A percentile compares a stretch with the other conserved stretches of the same genome.
phyloP scores from a whole-genome alignment of 2,113 vertebrate species.

The Coturnix japonica region DNA sequence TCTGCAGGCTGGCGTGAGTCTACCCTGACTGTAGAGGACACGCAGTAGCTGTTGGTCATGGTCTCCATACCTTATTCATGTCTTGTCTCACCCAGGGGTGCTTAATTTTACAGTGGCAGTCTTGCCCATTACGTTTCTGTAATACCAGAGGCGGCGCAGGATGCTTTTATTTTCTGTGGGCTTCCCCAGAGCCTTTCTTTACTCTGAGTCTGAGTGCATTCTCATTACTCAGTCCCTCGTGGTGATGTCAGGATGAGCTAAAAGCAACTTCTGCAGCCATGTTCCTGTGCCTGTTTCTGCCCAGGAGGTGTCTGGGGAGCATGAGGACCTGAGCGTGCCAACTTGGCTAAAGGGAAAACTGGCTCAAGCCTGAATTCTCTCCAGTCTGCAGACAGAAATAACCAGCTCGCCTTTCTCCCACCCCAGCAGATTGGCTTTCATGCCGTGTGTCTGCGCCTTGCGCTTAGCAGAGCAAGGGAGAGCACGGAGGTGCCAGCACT shows the following conservation, averaged over 20 bases:
- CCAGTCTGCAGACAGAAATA: not conserved
- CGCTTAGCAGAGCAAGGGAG: not conserved
- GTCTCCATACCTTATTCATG: not conserved
- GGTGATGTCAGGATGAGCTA: not conserved
- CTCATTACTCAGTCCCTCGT: not conserved
- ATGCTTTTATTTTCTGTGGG: not conserved
- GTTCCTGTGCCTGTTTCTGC: not conserved
- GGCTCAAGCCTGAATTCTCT: not conserved
- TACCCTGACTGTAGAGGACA: not conserved
- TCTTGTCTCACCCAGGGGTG: not conserved
- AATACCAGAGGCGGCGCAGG: not conserved
- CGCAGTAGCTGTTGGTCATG: not conserved
- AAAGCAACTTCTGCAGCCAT: not conserved
- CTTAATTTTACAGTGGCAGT: not conserved
- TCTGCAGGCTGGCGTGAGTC: not conserved
- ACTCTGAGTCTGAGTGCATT: not conserved
- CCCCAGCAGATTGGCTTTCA: not conserved
- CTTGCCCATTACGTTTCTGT: not conserved
- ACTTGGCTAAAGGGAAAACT: not conserved
- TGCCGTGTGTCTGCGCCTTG: rapidly evolving
- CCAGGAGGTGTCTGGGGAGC: rapidly evolving
- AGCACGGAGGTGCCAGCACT: not conserved
- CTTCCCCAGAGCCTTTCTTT: not conserved
- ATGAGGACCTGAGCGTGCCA: rapidly evolving
- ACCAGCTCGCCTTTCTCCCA: not conserved